Percentiles rank a stretch among this genome's conserved stretches.
Evolutionary conservation across 2,888 invertebrate species (phyloP).

Genomic region (Polyommatus icarus): DNA sequence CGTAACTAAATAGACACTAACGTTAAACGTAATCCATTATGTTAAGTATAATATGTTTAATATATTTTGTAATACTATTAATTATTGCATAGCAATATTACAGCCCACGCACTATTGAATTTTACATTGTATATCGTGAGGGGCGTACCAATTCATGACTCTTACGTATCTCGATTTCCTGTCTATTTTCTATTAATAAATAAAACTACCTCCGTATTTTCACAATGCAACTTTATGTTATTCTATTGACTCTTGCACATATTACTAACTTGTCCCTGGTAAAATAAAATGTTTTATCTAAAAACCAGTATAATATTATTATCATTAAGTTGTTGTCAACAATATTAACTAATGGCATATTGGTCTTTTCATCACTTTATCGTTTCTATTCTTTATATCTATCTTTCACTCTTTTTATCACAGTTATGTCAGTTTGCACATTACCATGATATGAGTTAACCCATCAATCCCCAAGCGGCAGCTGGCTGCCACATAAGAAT

Average conservation of each 20-base stretch:
- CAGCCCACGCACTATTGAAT: not conserved
- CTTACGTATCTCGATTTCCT: not conserved
- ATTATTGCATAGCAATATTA: not conserved
- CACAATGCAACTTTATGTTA: not conserved
- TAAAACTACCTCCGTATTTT: not conserved
- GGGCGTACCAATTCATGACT: not conserved
- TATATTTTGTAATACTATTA: no score
- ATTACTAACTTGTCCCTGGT: not conserved
- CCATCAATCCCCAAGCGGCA: no score
- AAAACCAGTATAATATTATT: not conserved
- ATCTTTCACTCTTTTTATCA: not conserved
- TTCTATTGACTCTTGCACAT: not conserved
- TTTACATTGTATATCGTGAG: not conserved
- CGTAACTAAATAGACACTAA: not conserved
- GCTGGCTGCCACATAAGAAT: no score
- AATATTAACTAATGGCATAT: not conserved
- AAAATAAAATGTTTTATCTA: not conserved
- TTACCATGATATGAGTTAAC: not conserved
- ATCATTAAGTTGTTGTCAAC: not conserved
- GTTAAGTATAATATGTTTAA: no score
- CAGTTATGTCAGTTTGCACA: not conserved
- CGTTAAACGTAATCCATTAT: slow-evolving; percentile 8
- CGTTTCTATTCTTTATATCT: not conserved
- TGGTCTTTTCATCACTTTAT: not conserved
- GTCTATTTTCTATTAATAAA: not conserved